These are phyloP conservation scores for Drosophila bifasciata DNA, from an alignment of 1,140 invertebrate genomes.

Conservation along the genomic window DNA sequence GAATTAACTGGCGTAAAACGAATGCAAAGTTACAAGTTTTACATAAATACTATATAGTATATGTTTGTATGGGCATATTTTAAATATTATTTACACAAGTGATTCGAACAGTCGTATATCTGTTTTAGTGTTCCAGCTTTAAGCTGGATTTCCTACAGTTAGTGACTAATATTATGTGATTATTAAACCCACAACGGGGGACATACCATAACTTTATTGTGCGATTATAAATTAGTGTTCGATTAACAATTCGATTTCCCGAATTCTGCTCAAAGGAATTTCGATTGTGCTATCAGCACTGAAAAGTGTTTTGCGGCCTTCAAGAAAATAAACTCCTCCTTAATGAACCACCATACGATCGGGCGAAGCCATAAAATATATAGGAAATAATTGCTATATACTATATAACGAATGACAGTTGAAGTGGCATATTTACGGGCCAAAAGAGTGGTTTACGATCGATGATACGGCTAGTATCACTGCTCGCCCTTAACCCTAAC, in stretches of 20 bases:
- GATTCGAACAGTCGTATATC: neutral
- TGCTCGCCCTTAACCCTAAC: neutral
- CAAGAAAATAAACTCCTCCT: constrained; percentile 9
- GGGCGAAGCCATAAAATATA: constrained; percentile 7
- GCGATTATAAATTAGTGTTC: constrained; percentile 12
- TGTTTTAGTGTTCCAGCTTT: neutral
- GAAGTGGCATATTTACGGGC: constrained; percentile 21
- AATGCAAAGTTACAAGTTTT: constrained; percentile 12
- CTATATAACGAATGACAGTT: constrained; percentile 9
- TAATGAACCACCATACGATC: constrained; percentile 11
- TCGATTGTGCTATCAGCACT: constrained; percentile 33
- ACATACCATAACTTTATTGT: neutral
- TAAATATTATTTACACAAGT: constrained; percentile 24
- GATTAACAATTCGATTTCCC: constrained; percentile 20
- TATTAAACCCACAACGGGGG: neutral
- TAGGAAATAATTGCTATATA: constrained; percentile 9
- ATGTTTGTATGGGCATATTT: neutral
- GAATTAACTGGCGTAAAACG: constrained; percentile 46
- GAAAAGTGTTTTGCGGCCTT: neutral
- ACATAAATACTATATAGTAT: neutral
- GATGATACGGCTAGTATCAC: neutral
- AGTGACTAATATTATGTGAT: neutral
- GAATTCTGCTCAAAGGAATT: constrained; percentile 27
- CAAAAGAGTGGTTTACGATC: neutral
- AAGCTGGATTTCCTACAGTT: neutral